A percentile compares a stretch with the other conserved stretches of the same genome.
These are phyloP conservation scores for Myopa testacea DNA, from an alignment of 2,888 invertebrate species.

Conservation along the genomic window DNA sequence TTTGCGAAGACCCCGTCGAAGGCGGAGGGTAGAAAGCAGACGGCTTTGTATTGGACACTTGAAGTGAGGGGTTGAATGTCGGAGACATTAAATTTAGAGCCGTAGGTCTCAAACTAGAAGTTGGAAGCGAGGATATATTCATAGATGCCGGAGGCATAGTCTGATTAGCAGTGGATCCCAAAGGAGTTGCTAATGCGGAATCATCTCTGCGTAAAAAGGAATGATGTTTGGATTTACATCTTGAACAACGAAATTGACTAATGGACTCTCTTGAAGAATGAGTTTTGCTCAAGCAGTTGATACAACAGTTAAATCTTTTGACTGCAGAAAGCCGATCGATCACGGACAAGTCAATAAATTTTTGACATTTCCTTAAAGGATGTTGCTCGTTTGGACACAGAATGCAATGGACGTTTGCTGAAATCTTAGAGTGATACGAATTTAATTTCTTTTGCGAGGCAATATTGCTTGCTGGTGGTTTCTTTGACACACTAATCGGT, in stretches of 20 bases:
- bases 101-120: background rate
- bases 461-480: background rate
- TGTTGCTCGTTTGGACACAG: slow-evolving; percentile 17
- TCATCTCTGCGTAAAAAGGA: too few species aligned
- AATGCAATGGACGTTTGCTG: background rate
- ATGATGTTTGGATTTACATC: too few species aligned
- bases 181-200: too few species aligned
- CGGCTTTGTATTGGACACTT: too few species aligned
- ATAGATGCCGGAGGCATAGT: too few species aligned
- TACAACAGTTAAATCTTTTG: too few species aligned
- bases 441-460: background rate
- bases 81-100: background rate
- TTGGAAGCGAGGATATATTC: background rate
- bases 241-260: too few species aligned
- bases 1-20: background rate
- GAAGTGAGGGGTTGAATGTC: too few species aligned
- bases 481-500: background rate
- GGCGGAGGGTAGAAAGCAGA: background rate
- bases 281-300: too few species aligned
- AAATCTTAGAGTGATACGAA: background rate
- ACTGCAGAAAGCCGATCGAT: background rate
- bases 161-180: too few species aligned
- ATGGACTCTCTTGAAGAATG: too few species aligned
- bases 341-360: slow-evolving; percentile 20
- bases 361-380: slow-evolving; percentile 15